phyloP scores from a whole-genome alignment of 1,140 invertebrate genomes.

The Amyelois transitella region DNA sequence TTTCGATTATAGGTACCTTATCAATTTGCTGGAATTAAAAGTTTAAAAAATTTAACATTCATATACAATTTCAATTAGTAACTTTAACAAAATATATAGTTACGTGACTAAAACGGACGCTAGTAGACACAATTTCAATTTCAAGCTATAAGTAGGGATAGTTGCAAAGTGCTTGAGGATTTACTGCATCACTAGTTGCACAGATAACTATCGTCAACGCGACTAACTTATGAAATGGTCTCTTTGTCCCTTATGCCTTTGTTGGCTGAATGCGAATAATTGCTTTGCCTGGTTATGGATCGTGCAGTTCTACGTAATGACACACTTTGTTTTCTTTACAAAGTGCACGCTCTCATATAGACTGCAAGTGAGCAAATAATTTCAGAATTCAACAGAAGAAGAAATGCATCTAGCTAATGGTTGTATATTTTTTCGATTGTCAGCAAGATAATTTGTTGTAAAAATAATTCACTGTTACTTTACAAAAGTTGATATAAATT shows the following conservation, averaged over 20 bases:
- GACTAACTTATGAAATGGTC: constrained; percentile 66
- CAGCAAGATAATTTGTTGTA: no score
- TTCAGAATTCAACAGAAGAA: background rate
- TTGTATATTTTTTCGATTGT: background rate
- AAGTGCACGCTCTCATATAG: background rate
- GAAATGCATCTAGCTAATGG: background rate
- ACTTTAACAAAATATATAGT: background rate
- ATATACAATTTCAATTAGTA: no score
- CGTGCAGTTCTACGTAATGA: constrained; percentile 53
- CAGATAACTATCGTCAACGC: constrained; percentile 58
- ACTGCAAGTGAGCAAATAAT: background rate
- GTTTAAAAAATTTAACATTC: no score
- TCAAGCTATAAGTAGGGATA: constrained; percentile 24
- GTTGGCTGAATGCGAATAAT: constrained; percentile 64
- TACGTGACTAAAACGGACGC: background rate
- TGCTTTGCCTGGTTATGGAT: constrained; percentile 57
- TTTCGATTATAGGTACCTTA: no score
- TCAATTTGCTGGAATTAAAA: no score
- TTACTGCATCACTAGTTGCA: constrained; percentile 66
- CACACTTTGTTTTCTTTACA: constrained; percentile 49
- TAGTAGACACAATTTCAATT: background rate
- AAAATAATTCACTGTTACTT: no score
- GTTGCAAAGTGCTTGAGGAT: constrained; percentile 56
- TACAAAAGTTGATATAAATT: no score
- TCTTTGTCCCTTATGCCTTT: constrained; percentile 59